Evolutionary conservation across 2,797 vertebrate genomes (phyloP).

Genomic region (Sebastiscus tertius): DNA sequence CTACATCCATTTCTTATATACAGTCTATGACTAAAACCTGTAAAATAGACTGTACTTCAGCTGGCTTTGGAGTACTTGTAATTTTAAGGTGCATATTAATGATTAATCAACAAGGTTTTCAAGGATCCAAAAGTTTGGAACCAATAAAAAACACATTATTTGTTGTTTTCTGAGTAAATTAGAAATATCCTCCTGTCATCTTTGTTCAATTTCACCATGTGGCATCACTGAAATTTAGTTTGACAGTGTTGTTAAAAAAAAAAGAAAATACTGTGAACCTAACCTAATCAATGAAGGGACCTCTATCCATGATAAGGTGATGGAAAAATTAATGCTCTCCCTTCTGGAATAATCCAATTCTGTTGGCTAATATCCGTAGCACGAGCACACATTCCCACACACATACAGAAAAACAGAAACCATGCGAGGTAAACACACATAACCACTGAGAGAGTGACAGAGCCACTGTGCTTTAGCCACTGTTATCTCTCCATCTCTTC

Average conservation of each 20-base stretch:
- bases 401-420: conserved; percentile 24
- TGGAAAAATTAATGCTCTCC: conserved; percentile 64
- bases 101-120: background rate
- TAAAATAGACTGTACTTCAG: background rate
- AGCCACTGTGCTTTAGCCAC: conserved; percentile 25
- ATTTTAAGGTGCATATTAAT: background rate
- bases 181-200: conserved; percentile 27
- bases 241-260: conserved; percentile 34
- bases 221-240: conserved; percentile 43
- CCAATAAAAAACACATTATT: background rate
- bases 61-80: background rate
- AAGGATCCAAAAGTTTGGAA: background rate
- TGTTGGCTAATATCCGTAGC: conserved; percentile 59
- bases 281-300: conserved; percentile 68
- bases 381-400: conserved; percentile 54
- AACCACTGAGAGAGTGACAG: conserved; percentile 14
- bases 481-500: conserved; percentile 51
- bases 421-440: conserved; percentile 33
- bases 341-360: conserved; percentile 67
- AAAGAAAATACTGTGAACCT: conserved; percentile 33
- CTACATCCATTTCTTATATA: background rate
- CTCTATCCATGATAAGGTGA: conserved; percentile 60
- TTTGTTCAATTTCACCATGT: conserved; percentile 34
- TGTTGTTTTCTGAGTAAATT: conserved; percentile 21
- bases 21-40: background rate